A percentile compares a stretch with the other conserved stretches of the same genome.
Evolutionary conservation across 2,888 invertebrate species (phyloP).

Genomic region (Trichacis sp.): DNA sequence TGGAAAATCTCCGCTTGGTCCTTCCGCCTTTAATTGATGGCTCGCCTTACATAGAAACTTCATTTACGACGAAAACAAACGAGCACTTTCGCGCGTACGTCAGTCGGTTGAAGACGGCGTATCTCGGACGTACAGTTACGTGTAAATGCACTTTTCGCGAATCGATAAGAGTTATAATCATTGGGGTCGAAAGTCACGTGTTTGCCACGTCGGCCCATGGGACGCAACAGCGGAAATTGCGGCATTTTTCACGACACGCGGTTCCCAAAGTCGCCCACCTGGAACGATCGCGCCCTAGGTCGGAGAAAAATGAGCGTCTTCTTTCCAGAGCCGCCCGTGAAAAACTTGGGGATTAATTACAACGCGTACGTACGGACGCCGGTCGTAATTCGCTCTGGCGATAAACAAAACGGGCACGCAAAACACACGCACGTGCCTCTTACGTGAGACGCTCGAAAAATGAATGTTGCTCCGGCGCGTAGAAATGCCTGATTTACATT

Average conservation of each 20-base stretch:
- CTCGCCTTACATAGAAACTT: constrained; percentile 32
- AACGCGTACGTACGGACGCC: neutral
- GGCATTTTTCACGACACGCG: constrained; percentile 28
- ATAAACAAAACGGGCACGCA: neutral
- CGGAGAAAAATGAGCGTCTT: neutral
- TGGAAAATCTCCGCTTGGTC: neutral
- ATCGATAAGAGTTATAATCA: constrained; percentile 58
- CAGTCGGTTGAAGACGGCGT: constrained; percentile 14
- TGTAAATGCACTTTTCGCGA: constrained; percentile 43
- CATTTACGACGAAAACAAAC: constrained; percentile 30
- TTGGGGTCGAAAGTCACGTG: constrained; percentile 52
- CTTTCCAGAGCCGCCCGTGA: neutral
- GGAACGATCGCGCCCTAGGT: no score
- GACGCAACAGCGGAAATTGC: constrained; percentile 27
- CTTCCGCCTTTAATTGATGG: constrained; percentile 7
- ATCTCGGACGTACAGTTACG: constrained; percentile 29
- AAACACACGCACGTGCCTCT: constrained; percentile 29
- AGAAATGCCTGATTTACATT: constrained; percentile 57
- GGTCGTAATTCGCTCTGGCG: neutral
- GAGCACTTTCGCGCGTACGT: constrained; percentile 17
- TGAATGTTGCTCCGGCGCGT: constrained; percentile 12
- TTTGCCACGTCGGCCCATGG: constrained; percentile 36
- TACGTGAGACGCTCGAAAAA: constrained; percentile 18
- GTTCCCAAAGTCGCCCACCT: constrained; percentile 21
- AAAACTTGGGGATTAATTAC: neutral